Base-by-base conservation (phyloP, 1,140 invertebrate genomes). In the Hyphantria cunea region DNA sequence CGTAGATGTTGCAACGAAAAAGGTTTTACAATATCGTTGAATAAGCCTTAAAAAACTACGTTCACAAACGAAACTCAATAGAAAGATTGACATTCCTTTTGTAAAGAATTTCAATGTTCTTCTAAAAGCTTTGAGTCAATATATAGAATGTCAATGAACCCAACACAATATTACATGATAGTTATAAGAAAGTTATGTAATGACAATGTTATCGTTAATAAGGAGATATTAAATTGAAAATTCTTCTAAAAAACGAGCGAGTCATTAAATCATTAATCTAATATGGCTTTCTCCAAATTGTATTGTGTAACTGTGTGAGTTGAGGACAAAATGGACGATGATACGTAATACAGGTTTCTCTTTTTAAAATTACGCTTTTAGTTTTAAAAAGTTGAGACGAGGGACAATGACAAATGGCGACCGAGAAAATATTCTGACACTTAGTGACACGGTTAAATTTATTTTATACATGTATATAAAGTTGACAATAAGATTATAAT, bases 201-300 rank as follows among this genome's bases (percentile, higher is more conserved):
- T 8, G 34, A 39, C 13, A 59, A 33, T 32, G 39, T 60, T 32
- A 60, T 60, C 48, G 15, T 60, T 60, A 53, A 49, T 63, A 54
- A 48, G 42, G 33, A 47, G 49, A 32, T 54, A 54, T 63, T 51
- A 52, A 42, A 48, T 47, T 54, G 50, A 63, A 44, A 63, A 54
- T 63, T 63, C 50, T 52, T 49, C 32, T 54, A 53, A 63, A n/a
- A 62, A 63, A 42, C 31, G 45, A 39, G 39, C 61, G 12, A 55
- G 52, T 64, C 61, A 64, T 64, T 50, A 64, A 55, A 45, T 64
- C 61, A 64, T 64, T 50, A 64, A 64, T 64, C 53, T 56, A 64
- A 39, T 39, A 64, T n/a, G n/a, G 61, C 61, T 64, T 64, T 64
- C 61, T 33, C 50, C 10, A 15, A 52, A n/a, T 39, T 10, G 13